Evolutionary conservation across 2,797 vertebrate genomes (phyloP).

Genomic region (Labeo calbasu): DNA sequence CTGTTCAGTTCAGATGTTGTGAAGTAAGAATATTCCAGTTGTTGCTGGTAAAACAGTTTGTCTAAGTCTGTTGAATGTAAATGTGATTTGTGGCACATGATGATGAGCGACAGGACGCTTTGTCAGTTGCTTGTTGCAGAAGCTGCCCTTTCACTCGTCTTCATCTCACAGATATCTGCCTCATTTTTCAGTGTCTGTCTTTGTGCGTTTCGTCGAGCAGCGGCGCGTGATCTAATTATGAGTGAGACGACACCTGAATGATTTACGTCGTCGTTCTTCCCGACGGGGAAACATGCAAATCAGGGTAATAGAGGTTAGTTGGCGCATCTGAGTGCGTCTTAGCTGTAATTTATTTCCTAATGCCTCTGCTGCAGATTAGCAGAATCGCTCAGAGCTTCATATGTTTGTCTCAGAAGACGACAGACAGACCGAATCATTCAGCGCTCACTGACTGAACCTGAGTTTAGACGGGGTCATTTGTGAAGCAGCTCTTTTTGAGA

Average conservation of each 20-base stretch:
- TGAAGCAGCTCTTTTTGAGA: not conserved
- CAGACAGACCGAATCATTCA: not conserved
- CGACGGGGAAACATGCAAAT: slow-evolving; percentile 67
- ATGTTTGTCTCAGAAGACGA: not conserved
- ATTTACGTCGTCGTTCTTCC: slow-evolving; percentile 67
- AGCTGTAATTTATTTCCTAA: slow-evolving; percentile 67
- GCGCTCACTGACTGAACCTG: slow-evolving; percentile 3
- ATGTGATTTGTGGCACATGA: not conserved
- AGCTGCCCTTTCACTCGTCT: slow-evolving; percentile 19
- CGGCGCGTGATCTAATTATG: slow-evolving; percentile 60
- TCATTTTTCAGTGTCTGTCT: slow-evolving; percentile 42
- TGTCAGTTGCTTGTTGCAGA: not conserved
- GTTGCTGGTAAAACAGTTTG: not conserved
- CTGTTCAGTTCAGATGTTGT: not conserved
- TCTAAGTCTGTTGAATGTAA: not conserved
- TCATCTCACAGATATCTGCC: slow-evolving; percentile 12
- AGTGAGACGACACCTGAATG: slow-evolving; percentile 62
- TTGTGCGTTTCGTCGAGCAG: not conserved
- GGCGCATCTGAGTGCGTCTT: slow-evolving; percentile 54
- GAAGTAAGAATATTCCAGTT: not conserved
- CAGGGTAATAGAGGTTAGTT: slow-evolving; percentile 67
- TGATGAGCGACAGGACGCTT: not conserved
- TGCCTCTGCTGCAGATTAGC: slow-evolving; percentile 54
- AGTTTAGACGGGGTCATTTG: not conserved
- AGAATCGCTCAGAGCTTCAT: slow-evolving; percentile 20